phyloP scores from a whole-genome alignment of 1,140 invertebrate genomes.

The Aplysia californica region DNA sequence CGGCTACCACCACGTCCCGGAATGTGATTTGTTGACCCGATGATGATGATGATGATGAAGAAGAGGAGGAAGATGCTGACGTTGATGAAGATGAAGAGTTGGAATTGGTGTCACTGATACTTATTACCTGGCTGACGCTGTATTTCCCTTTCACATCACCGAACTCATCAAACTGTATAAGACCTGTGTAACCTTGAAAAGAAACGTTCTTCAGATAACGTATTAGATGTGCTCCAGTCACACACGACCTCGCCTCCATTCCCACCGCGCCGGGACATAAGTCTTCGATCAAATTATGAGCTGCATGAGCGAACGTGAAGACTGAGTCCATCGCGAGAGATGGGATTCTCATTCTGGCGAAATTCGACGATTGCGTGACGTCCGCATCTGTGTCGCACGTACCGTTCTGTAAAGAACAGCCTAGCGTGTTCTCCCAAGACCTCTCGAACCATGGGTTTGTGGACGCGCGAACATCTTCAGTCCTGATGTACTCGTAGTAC shows the following conservation, averaged over 20 bases:
- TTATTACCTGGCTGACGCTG: background rate
- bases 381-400: background rate
- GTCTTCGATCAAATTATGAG: background rate
- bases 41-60: too few species aligned
- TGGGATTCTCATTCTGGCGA: background rate
- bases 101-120: too few species aligned
- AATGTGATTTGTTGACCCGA: too few species aligned
- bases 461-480: background rate
- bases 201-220: constrained; percentile 3
- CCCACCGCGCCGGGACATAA: background rate
- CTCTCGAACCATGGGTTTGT: background rate
- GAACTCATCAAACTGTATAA: constrained; percentile 4
- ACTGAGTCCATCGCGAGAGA: constrained; percentile 5
- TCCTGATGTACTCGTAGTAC: background rate
- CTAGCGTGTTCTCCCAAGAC: background rate
- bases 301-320: constrained; percentile 7
- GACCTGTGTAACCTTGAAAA: constrained; percentile 6
- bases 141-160: background rate
- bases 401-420: background rate
- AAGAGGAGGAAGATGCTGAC: too few species aligned
- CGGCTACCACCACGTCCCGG: background rate
- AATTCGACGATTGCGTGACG: background rate
- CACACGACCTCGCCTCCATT: background rate
- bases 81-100: too few species aligned
- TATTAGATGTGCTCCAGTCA: background rate